These are phyloP conservation scores for Ceratosolen fusciceps DNA, from an alignment of 1,140 invertebrate genomes.

Conservation along the genomic window DNA sequence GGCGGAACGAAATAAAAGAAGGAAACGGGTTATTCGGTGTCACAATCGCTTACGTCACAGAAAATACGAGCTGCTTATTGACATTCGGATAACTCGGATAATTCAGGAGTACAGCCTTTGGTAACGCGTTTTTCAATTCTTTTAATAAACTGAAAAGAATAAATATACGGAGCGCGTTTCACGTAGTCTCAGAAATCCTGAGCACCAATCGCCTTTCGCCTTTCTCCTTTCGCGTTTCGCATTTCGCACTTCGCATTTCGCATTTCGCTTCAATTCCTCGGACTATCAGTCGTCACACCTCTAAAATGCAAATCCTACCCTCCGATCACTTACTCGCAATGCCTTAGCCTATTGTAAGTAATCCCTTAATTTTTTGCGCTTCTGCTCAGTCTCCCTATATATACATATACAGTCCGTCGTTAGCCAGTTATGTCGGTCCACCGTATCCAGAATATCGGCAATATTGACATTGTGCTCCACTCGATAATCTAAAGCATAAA, in stretches of 20 bases:
- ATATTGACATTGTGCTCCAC: too few relatives aligned
- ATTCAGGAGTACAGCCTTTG: conserved; percentile 2
- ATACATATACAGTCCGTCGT: too few relatives aligned
- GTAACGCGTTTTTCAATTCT: conserved; percentile 29
- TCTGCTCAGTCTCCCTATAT: too few relatives aligned
- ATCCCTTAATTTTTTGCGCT: conserved; percentile 33
- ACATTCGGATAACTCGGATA: background rate
- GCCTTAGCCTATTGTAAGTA: background rate
- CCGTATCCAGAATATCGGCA: too few relatives aligned
- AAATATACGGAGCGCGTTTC: background rate
- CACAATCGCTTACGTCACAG: background rate
- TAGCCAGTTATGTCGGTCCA: too few relatives aligned
- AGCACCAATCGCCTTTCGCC: conserved; percentile 23
- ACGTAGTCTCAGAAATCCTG: background rate
- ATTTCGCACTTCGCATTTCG: too few relatives aligned
- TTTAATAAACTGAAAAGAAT: conserved; percentile 13
- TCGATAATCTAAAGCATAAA: too few relatives aligned
- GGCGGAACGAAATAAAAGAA: background rate
- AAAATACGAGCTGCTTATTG: background rate
- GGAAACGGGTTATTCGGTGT: conserved; percentile 31
- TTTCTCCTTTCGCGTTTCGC: too few relatives aligned
- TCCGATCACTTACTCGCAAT: background rate
- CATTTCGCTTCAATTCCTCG: conserved; percentile 37
- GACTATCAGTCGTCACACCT: conserved; percentile 11
- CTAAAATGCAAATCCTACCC: conserved; percentile 6